Evolutionary conservation across 2,113 vertebrate genomes (phyloP).

Genomic region (Eptesicus fuscus): DNA sequence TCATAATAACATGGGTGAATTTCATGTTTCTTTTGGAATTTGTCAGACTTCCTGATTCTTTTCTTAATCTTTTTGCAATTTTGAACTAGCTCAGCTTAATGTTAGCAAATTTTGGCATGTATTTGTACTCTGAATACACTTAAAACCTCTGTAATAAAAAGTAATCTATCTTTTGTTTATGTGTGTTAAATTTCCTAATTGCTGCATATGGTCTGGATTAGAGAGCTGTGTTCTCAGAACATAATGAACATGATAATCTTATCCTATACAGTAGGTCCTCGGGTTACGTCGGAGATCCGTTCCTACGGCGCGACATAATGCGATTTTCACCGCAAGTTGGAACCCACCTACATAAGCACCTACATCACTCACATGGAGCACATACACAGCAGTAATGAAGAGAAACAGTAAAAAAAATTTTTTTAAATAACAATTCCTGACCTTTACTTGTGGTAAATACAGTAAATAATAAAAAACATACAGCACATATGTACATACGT

Average conservation of each 20-base stretch:
- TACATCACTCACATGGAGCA: too few species aligned
- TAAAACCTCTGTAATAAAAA: conserved; percentile 32
- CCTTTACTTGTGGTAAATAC: too few species aligned
- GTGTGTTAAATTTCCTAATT: conserved; percentile 21
- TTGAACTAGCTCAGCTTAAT: conserved; percentile 9
- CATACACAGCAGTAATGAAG: too few species aligned
- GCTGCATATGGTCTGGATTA: background rate
- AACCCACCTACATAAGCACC: too few species aligned
- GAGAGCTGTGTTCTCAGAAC: background rate
- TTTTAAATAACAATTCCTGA: too few species aligned
- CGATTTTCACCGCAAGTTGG: too few species aligned
- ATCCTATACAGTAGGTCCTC: background rate
- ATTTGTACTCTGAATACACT: background rate
- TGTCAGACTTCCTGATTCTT: background rate
- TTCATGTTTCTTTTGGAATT: conserved; percentile 38
- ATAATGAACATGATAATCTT: background rate
- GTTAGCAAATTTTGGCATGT: background rate
- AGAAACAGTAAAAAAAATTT: too few species aligned
- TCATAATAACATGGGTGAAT: background rate
- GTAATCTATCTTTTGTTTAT: background rate
- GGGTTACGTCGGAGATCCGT: too few species aligned
- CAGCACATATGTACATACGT: too few species aligned
- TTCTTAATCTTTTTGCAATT: conserved; percentile 1
- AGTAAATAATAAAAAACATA: too few species aligned
- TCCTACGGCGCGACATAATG: too few species aligned